Evolutionary conservation across 2,888 invertebrate genomes (phyloP).

Genomic region (Erpobdella octoculata): DNA sequence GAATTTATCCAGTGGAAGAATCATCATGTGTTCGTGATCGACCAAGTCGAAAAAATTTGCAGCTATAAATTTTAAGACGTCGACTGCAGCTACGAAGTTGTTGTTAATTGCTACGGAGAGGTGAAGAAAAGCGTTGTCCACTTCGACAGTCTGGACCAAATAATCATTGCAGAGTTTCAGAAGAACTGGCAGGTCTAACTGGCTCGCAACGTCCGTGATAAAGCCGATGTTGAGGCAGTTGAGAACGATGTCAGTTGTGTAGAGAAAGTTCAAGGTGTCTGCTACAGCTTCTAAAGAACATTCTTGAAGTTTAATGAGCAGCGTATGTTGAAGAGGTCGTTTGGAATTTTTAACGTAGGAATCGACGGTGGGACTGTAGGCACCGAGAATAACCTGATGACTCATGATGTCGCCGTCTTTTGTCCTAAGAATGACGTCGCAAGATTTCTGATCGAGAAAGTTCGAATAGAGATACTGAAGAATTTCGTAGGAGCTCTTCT

Average conservation of each 20-base stretch:
- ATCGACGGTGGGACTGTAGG: slow-evolving; percentile 29
- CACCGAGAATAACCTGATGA: slow-evolving; percentile 26
- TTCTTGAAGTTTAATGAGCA: slow-evolving; percentile 27
- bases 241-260: slow-evolving; percentile 29
- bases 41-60: slow-evolving; percentile 22
- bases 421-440: slow-evolving; percentile 27
- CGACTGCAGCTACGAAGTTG: slow-evolving; percentile 17
- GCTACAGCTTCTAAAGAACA: slow-evolving; percentile 23
- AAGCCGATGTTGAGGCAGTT: slow-evolving; percentile 29
- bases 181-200: slow-evolving; percentile 28
- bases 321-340: slow-evolving; percentile 15
- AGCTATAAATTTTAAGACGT: slow-evolving; percentile 22
- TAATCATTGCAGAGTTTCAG: slow-evolving; percentile 27
- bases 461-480: slow-evolving; percentile 19
- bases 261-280: slow-evolving; percentile 28
- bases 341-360: slow-evolving; percentile 16
- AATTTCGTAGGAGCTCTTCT: slow-evolving; percentile 6
- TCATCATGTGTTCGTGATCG: slow-evolving; percentile 26
- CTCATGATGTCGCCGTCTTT: slow-evolving; percentile 23
- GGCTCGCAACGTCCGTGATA: slow-evolving; percentile 25
- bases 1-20: slow-evolving; percentile 27
- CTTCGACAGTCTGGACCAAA: slow-evolving; percentile 25
- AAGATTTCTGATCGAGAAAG: slow-evolving; percentile 28
- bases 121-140: slow-evolving; percentile 29
- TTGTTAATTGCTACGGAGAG: slow-evolving; percentile 32